phyloP scores from a whole-genome alignment of 2,113 vertebrate species.

The Tautogolabrus adspersus region DNA sequence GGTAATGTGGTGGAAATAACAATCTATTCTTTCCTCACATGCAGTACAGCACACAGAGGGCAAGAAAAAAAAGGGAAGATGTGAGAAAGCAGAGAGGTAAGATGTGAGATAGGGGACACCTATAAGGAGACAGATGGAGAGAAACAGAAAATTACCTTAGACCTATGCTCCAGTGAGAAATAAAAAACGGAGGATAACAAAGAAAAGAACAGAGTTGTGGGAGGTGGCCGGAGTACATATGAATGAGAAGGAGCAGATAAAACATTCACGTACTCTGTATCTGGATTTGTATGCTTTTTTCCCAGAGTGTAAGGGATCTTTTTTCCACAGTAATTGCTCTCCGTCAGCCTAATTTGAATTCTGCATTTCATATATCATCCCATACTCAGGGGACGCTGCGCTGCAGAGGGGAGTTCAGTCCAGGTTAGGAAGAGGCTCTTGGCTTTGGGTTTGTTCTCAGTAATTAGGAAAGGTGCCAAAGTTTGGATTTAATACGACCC shows the following conservation, averaged over 20 bases:
- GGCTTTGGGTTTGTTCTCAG: conserved; percentile 74
- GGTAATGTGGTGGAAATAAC: conserved; percentile 54
- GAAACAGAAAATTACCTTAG: conserved; percentile 50
- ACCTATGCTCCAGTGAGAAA: conserved; percentile 29
- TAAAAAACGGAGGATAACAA: conserved; percentile 34
- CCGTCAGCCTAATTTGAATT: conserved; percentile 80
- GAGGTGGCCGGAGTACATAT: conserved; percentile 16
- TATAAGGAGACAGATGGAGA: conserved; percentile 21
- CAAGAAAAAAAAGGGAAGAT: conserved; percentile 5
- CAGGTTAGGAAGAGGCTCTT: conserved; percentile 74
- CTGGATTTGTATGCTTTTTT: conserved; percentile 59
- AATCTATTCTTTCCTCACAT: conserved; percentile 43
- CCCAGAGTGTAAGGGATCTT: conserved; percentile 61
- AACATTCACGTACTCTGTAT: conserved; percentile 29
- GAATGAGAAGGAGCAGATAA: conserved; percentile 49
- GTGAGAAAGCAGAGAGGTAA: conserved; percentile 16
- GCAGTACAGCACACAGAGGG: conserved; percentile 18
- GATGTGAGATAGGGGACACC: conserved; percentile 21
- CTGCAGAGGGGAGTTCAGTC: conserved; percentile 72
- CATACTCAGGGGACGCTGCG: conserved; percentile 67
- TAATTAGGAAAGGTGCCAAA: conserved; percentile 84
- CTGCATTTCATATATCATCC: conserved; percentile 81
- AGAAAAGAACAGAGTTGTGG: conserved; percentile 18
- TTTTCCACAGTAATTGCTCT: conserved; percentile 75
- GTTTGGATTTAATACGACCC: conserved; percentile 82